phyloP scores from a whole-genome alignment of 2,888 invertebrate genomes.

The Psococerastis gibbosa region DNA sequence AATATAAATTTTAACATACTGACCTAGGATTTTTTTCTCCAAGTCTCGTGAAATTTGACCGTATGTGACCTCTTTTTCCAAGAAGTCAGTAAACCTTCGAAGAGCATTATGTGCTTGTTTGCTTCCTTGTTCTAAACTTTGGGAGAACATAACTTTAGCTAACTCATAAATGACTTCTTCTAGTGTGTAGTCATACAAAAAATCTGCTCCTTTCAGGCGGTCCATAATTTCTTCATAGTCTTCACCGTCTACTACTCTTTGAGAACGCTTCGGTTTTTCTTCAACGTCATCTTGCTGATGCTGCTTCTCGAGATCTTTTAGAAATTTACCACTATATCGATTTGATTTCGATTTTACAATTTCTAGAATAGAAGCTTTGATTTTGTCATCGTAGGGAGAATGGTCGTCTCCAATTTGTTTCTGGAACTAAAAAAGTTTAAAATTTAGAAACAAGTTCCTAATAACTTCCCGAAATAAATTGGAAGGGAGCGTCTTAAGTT shows the following conservation, averaged over 20 bases:
- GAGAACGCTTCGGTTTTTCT: background rate
- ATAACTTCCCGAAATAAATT: too few relatives aligned
- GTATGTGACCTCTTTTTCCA: constrained; percentile 51
- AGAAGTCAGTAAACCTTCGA: constrained; percentile 51
- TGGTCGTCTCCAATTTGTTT: too few relatives aligned
- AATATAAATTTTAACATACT: constrained; percentile 16
- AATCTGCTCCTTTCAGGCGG: constrained; percentile 46
- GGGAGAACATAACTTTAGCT: constrained; percentile 64
- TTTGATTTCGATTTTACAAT: too few relatives aligned
- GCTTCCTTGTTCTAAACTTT: constrained; percentile 48
- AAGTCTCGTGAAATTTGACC: constrained; percentile 53
- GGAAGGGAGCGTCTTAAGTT: too few relatives aligned
- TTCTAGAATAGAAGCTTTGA: too few relatives aligned
- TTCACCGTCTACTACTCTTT: constrained; percentile 19
- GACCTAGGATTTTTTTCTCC: constrained; percentile 61
- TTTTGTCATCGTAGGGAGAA: too few relatives aligned
- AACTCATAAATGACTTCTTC: constrained; percentile 66
- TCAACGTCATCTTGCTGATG: too few relatives aligned
- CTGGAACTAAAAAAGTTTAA: too few relatives aligned
- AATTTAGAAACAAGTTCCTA: too few relatives aligned
- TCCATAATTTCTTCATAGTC: constrained; percentile 53
- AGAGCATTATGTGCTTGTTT: constrained; percentile 50
- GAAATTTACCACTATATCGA: too few relatives aligned
- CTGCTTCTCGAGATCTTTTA: too few relatives aligned
- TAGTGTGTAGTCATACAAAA: constrained; percentile 52